Evolutionary conservation across 1,140 invertebrate species (phyloP).

Genomic region (Nasonia longicornis): DNA sequence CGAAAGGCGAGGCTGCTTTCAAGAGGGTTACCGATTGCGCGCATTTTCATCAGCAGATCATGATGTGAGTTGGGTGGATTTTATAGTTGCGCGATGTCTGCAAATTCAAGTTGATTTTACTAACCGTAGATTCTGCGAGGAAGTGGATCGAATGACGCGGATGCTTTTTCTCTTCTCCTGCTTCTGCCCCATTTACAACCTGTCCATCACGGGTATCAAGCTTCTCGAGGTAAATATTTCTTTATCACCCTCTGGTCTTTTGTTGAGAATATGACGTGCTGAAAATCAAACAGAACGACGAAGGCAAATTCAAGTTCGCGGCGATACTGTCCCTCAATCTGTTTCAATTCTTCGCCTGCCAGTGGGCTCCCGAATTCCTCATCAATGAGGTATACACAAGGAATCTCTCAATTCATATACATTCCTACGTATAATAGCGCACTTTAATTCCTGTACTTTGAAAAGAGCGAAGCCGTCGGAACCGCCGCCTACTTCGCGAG

Average conservation of each 20-base stretch:
- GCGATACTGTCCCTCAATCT: background rate
- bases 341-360: slow-evolving; percentile 27
- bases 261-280: too few species aligned
- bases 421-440: background rate
- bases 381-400: background rate
- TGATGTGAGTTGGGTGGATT: background rate
- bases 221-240: background rate
- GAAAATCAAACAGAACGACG: background rate
- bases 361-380: slow-evolving; percentile 21
- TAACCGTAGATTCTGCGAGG: slow-evolving; percentile 2
- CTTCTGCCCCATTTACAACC: background rate
- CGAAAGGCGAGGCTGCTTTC: background rate
- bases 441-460: background rate
- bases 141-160: background rate
- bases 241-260: too few species aligned
- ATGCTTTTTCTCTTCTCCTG: background rate
- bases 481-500: slow-evolving; percentile 18
- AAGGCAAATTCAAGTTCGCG: background rate
- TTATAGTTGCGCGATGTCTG: too few species aligned
- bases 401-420: background rate
- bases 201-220: slow-evolving; percentile 6
- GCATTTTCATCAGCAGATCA: slow-evolving; percentile 22
- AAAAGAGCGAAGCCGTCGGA: slow-evolving; percentile 11
- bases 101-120: too few species aligned
- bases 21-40: background rate